phyloP scores from a whole-genome alignment of 2,797 vertebrate genomes.

The Rhinatrema bivittatum region DNA sequence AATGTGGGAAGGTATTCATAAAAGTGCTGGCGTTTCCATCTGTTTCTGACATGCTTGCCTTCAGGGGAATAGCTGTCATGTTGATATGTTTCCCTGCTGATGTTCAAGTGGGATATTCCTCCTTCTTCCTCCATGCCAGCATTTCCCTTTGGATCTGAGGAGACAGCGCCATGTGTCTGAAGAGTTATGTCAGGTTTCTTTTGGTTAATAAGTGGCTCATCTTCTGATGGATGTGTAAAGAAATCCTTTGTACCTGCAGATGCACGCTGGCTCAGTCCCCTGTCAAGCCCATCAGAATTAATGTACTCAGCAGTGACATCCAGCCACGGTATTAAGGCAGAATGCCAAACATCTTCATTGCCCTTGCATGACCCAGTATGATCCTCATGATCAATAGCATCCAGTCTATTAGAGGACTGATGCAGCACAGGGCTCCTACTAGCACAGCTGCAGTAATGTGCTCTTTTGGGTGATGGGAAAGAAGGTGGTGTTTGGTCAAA shows the following conservation, averaged over 20 bases:
- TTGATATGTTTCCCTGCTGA: background rate
- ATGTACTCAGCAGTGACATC: slow-evolving; percentile 74
- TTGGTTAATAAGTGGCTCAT: slow-evolving; percentile 6
- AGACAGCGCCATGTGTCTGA: background rate
- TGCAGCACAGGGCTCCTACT: slow-evolving; percentile 6
- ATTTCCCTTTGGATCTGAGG: slow-evolving; percentile 6
- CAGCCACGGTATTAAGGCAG: slow-evolving; percentile 65
- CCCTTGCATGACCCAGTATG: slow-evolving; percentile 50
- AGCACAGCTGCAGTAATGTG: slow-evolving; percentile 60
- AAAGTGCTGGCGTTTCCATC: slow-evolving; percentile 45
- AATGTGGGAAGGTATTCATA: slow-evolving; percentile 38
- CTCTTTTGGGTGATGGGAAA: slow-evolving; percentile 24
- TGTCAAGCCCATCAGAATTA: slow-evolving; percentile 31
- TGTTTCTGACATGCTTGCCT: slow-evolving; percentile 5
- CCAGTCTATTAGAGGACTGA: slow-evolving; percentile 25
- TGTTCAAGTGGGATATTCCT: background rate
- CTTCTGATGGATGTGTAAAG: slow-evolving; percentile 1
- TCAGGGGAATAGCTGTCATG: background rate
- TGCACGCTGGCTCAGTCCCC: slow-evolving; percentile 29
- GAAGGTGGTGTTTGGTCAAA: slow-evolving; percentile 63
- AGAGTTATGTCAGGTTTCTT: slow-evolving; percentile 3
- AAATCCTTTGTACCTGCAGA: slow-evolving; percentile 14
- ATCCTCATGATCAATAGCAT: slow-evolving; percentile 16
- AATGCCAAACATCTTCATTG: slow-evolving; percentile 38
- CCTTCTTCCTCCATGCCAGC: slow-evolving; percentile 7